Base-by-base conservation (phyloP, 2,797 vertebrate species). In the Carapus acus region DNA sequence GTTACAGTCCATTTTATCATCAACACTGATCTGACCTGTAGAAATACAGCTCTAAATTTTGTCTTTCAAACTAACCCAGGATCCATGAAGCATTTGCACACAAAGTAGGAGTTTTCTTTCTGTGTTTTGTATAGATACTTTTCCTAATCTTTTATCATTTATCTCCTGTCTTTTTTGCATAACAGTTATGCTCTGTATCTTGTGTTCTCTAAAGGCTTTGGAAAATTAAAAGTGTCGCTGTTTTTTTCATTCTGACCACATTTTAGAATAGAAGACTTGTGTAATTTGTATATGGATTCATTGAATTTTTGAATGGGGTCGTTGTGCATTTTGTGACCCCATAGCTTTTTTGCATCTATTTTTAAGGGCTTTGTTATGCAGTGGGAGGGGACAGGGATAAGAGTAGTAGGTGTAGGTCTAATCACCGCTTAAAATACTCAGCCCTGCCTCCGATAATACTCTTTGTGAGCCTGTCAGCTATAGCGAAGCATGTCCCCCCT, bases 341-440 rank as follows among this genome's bases (percentile, higher is more conserved):
- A 23, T 7, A 45, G 53, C 22, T 56, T 33, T 58, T 20, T 17
- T 50, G 17, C 50, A 16, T 69, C 53, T 62, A 57, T 54, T 58
- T 64, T 66, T 56, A 45, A 43, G 49, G 8, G 7, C 14, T 46
- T 54, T 62, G 22, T 47, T 43, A 43, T 54, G 43, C 53, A 48
- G 57, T 40, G 41, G 56, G 62, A 60, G 66, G 65, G 51, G 16
- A 33, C 36, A 55, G 69, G 73, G 67, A 46, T 63, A 65, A 71
- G 51, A 61, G 62, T 54, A 57, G 67, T 71, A 77, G 65, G 62
- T 79, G 66, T 77, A 43, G 60, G 47, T 77, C 69, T 79, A 77
- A 78, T 76, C 74, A 58, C 69, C 65, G 78, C 84, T 75, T 81
- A 85, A 85, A 85, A 85, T 85, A 81, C 78, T 66, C 71, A n/a